Evolutionary conservation across 2,888 invertebrate species (phyloP).

Genomic region (Oligia latruncula): DNA sequence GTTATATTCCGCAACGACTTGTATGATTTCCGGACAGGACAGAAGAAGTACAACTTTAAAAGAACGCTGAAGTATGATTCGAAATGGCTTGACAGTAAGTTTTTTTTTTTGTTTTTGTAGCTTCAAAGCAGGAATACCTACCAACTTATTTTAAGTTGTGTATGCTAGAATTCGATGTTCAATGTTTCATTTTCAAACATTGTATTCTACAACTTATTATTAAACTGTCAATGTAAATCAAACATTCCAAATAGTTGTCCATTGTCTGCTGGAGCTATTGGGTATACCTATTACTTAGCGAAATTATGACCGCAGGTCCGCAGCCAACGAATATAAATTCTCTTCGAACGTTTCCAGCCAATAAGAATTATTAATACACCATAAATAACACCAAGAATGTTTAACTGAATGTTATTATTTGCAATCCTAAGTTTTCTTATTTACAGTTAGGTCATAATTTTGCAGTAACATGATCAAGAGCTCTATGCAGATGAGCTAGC

Average conservation of each 20-base stretch:
- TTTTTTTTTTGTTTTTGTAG: conserved; percentile 9
- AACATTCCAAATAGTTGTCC: conserved; percentile 46
- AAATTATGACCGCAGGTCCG: conserved; percentile 26
- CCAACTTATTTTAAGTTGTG: neutral
- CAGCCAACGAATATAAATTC: conserved; percentile 23
- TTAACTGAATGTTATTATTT: conserved; percentile 9
- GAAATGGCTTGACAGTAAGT: conserved; percentile 93
- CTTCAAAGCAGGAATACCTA: neutral
- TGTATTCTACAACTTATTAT: conserved; percentile 8
- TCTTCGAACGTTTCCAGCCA: conserved; percentile 27
- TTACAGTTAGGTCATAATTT: neutral
- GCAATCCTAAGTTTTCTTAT: neutral
- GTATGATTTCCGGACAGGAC: conserved; percentile 90
- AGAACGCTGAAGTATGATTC: conserved; percentile 93
- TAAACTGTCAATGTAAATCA: conserved; percentile 42
- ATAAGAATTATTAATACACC: conserved; percentile 34
- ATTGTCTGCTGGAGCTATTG: conserved; percentile 40
- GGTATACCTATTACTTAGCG: conserved; percentile 7
- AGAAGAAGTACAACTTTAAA: conserved; percentile 91
- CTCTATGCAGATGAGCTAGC: neutral
- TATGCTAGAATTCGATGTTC: conserved; percentile 13
- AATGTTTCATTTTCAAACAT: conserved; percentile 4
- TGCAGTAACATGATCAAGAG: neutral
- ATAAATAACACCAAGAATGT: conserved; percentile 25
- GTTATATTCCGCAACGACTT: conserved; percentile 93